Evolutionary conservation across 2,888 invertebrate species (phyloP), one percentile per base, ranked within the genome.

Genomic region (Drosophila helvetica): DNA sequence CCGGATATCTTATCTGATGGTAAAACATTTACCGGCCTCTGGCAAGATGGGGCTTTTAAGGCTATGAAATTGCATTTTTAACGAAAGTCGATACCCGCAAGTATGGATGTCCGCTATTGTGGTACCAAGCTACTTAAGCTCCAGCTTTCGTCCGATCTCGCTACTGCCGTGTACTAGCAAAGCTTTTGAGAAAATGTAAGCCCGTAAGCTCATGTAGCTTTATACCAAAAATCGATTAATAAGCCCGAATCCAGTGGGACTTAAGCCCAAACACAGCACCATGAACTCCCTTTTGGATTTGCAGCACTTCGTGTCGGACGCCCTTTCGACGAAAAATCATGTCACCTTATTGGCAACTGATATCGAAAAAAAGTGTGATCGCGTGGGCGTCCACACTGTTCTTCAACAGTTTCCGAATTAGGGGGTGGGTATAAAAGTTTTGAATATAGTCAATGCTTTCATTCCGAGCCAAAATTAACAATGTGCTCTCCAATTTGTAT

Each of bases 391-490:
- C n/a, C n/a, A n/a, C n/a, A n/a, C n/a, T n/a, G n/a, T n/a, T n/a
- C n/a, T n/a, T n/a, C n/a, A n/a, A n/a, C n/a, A n/a, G 42, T 52
- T 75, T 15, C 42, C 9, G 9, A 30, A 33, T 33, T 64, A 60
- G 56, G 57, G 59, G 47, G 53, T 74, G 19, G 66, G 63, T 59
- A 60, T 45, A 9, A 73, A 56, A 48, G 52, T 68, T 38, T 66
- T 69, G 54, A 61, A 53, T 27, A 38, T 52, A 59, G 51, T 59
- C 45, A 65, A 70, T 52, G 56, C 59, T 50, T 63, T 63, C 59
- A 30, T 63, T 63, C 18, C 48, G 48, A 48, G 60, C 53, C 22
- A 47, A 17, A 19, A 50, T 63, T 19, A 58, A 59, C 33, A 67
- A 62, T n/a, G 42, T 51, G 8, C 22, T 54, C 19, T 57, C 59